Evolutionary conservation across 2,113 vertebrate genomes (phyloP), one percentile per base, ranked within the genome.

Genomic region (Lepus americanus): DNA sequence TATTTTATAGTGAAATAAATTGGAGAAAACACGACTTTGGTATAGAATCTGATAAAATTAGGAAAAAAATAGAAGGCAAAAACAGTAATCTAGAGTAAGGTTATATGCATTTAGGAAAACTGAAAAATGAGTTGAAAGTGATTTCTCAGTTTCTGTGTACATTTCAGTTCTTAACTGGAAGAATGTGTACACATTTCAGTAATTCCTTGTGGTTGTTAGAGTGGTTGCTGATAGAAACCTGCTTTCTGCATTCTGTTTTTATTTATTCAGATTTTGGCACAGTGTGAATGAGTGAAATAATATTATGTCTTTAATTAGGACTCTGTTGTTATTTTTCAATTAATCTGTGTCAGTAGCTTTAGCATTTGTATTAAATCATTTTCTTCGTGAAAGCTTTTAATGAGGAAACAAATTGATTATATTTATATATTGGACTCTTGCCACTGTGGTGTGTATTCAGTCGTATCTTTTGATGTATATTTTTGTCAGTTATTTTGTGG

Each of bases 341-440:
- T 95, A 97, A 97, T 98, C 97, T 96, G 89, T 97, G 97, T 97
- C 97, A 92, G 95, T 96, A 86, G 95, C 97, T 96, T 79, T 87
- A 79, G 96, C 88, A 80, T 97, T 98, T 97, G 90, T 95, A 84
- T 95, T 97, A 96, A 98, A 98, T 98, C 93, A 95, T 98, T 98
- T 98, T 97, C 97, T 98, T 98, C 97, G 93, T 96, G 98, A 94
- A 97, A 94, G 94, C 94, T 98, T 98, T 98, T 98, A 97, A 98
- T 93, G 96, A 98, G 96, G 97, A 95, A 97, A 64, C 70, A 72
- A 96, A 98, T 94, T 97, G 96, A 98, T 98, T 97, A 92, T 97
- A 92, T 97, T 98, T 97, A 89, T 90, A 6, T 77, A 76, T 97
- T 97, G 96, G 96, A 97, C 98, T 96, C 97, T 97, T 97, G 97